Evolutionary conservation across 2,888 invertebrate genomes (phyloP).

Genomic region (Gisinianus flammeolus): DNA sequence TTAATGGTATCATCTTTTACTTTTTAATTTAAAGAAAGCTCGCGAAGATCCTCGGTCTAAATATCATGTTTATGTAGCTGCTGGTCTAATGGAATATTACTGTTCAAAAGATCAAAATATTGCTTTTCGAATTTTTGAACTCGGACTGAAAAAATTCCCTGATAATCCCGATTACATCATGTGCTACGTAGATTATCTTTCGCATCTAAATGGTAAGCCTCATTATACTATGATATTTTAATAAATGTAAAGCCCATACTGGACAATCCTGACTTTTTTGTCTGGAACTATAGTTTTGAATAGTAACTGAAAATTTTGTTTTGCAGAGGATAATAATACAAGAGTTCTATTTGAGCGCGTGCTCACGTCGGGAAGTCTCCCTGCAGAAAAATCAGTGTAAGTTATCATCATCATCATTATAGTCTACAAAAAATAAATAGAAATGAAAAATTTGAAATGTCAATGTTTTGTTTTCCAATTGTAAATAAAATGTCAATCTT

Average conservation of each 20-base stretch:
- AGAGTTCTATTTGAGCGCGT: conserved; percentile 98
- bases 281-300: no score
- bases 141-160: conserved; percentile 95
- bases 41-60: conserved; percentile 83
- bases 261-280: no score
- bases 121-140: conserved; percentile 94
- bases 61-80: conserved; percentile 95
- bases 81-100: conserved; percentile 98
- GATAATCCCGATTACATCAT: conserved; percentile 94
- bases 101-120: conserved; percentile 98
- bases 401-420: conserved; percentile 59
- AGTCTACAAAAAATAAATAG: not conserved
- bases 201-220: conserved; percentile 87
- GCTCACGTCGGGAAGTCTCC: conserved; percentile 87
- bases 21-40: no score
- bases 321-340: conserved; percentile 96
- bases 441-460: not conserved
- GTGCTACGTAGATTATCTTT: conserved; percentile 95
- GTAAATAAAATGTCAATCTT: no score
- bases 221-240: no score
- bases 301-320: no score
- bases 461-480: no score
- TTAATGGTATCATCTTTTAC: no score
- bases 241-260: no score
- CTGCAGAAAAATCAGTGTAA: conserved; percentile 88